phyloP scores from a whole-genome alignment of 2,797 vertebrate genomes.

The Staurois parvus region DNA sequence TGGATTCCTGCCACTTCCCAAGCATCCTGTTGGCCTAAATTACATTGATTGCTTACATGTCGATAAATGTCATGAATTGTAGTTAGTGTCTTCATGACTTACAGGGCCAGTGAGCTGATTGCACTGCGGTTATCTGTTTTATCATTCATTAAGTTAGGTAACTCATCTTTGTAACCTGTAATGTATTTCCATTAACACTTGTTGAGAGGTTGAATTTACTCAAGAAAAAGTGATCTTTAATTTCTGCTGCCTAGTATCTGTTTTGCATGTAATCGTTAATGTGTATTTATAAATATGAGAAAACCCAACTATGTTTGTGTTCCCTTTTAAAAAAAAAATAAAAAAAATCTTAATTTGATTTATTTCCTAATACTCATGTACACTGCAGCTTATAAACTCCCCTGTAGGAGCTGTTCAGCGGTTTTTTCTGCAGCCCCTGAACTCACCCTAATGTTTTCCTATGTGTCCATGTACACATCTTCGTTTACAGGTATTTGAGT shows the following conservation, averaged over 20 bases:
- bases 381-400: no score
- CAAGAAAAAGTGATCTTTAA: no score
- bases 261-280: not conserved
- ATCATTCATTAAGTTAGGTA: not conserved
- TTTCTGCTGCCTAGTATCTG: not conserved
- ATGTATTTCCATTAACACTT: not conserved
- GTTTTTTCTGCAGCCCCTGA: no score
- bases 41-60: slow-evolving; percentile 14
- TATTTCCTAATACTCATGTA: no score
- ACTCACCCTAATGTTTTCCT: no score
- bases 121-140: not conserved
- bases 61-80: slow-evolving; percentile 3
- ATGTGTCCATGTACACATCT: no score
- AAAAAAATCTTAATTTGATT: no score
- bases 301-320: no score
- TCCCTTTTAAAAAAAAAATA: no score
- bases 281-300: no score
- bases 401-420: no score
- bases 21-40: not conserved
- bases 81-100: not conserved
- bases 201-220: not conserved
- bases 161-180: not conserved
- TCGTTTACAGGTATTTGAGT: no score
- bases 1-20: not conserved
- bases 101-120: not conserved